Conservation (phyloP, 2,797 vertebrate species). For the Heteromormyrus szaboi region DNA sequence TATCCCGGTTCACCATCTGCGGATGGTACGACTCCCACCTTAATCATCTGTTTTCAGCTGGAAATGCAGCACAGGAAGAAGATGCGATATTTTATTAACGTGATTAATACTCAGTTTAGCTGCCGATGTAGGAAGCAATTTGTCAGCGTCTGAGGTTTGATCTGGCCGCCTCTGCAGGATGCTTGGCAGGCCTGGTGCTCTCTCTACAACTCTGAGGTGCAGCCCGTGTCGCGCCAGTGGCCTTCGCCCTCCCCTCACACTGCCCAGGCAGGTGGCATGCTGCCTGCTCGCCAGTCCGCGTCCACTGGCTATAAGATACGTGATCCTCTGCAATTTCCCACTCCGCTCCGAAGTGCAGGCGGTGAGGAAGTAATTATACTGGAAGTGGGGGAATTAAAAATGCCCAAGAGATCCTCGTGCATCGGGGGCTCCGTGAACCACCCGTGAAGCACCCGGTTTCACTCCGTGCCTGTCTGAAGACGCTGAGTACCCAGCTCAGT, state of each 20-base stretch:
- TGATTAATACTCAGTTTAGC: background rate
- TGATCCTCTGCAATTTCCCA: slow-evolving; percentile 70
- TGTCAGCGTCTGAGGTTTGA: background rate
- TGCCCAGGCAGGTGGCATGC: slow-evolving; percentile 40
- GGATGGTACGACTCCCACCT: background rate
- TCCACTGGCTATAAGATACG: slow-evolving; percentile 54
- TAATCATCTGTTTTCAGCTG: background rate
- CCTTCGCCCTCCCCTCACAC: slow-evolving; percentile 21
- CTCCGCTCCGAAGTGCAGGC: slow-evolving; percentile 54
- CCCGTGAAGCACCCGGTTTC: slow-evolving; percentile 58
- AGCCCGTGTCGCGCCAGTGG: slow-evolving; percentile 1
- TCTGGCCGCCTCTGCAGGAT: background rate
- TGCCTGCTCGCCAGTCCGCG: slow-evolving; percentile 41
- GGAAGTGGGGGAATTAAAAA: slow-evolving; percentile 59
- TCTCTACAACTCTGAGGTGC: background rate
- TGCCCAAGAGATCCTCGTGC: slow-evolving; percentile 41
- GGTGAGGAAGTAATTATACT: slow-evolving; percentile 76
- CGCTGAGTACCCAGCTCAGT: background rate
- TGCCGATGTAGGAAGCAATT: background rate
- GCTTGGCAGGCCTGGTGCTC: background rate
- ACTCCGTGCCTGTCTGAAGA: background rate
- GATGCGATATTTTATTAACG: background rate
- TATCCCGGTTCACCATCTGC: background rate
- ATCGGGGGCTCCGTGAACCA: slow-evolving; percentile 59
- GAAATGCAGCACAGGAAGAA: background rate